Evolutionary conservation across 1,140 invertebrate species (phyloP), one percentile per base, ranked within the genome.

Genomic region (Drosophila repleta): DNA sequence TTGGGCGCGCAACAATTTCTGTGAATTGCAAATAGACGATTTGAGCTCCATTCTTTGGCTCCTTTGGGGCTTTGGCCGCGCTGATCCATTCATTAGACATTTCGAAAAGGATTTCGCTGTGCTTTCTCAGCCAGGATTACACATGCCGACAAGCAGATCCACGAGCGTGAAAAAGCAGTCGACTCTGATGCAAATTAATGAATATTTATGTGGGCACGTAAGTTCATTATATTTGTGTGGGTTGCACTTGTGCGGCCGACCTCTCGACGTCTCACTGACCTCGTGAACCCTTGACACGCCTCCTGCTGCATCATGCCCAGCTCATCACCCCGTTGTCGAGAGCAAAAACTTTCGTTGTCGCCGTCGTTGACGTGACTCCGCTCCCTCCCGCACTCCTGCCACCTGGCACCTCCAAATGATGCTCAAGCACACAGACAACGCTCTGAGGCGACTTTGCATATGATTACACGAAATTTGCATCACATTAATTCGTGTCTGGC

Each of bases 391-490:
- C 39, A 4, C 11, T 3, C 15, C 10, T 6, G 17, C 32, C 26
- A 4, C 41, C 13, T 15, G 3, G 17, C 46, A 1, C 1, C 3
- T n/a, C 46, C 11, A 24, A 18, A 6, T 29, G 24, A 26, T 0
- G 21, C 49, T 24, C n/a, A 29, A 4, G 49, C 49, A 15, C n/a
- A 48, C 45, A 24, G 45, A 24, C 45, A 51, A 8, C 26, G 24
- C 15, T 71, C 32, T 43, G 46, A 61, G 60, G 35, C 58, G 79
- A 87, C 74, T 85, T 87, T 87, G 81, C 81, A 85, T 85, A 87
- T 87, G 82, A 85, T 85, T 85, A 85, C 78, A 85, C 60, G 66
- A 85, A 87, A 85, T 85, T 85, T 85, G 69, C 81, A 85, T 85
- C 66, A 64, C 81, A 85, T 87, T 85, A 85, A 82, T 82, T 87